Conservation (phyloP, 1,140 invertebrate species). For the Tetranychus urticae region DNA sequence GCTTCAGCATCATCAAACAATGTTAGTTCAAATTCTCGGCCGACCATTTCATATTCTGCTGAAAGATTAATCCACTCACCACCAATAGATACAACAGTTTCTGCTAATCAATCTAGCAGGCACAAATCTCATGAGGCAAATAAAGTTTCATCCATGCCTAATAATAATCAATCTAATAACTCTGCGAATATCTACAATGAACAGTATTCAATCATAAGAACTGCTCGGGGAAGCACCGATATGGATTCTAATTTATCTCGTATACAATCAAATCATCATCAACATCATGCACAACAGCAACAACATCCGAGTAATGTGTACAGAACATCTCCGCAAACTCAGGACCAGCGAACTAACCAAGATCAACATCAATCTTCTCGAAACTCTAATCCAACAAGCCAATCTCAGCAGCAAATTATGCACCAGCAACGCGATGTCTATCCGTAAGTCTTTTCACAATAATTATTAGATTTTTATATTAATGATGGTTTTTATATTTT, state of each 20-base stretch:
- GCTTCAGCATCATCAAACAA: background rate
- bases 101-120: no score
- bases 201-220: no score
- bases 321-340: background rate
- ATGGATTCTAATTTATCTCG: background rate
- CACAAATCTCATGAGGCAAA: no score
- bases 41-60: background rate
- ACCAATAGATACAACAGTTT: no score
- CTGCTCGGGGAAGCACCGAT: no score
- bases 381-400: background rate
- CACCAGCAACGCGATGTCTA: background rate
- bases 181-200: no score
- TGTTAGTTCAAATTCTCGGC: background rate
- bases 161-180: no score
- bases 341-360: background rate
- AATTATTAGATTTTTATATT: background rate
- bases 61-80: background rate
- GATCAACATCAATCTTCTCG: background rate
- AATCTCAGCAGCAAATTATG: background rate
- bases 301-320: background rate
- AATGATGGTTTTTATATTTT: background rate
- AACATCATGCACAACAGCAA: background rate
- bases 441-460: background rate
- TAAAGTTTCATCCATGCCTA: no score
- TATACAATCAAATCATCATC: background rate